These are phyloP conservation scores for Melanotaenia pygmaea DNA, from an alignment of 2,797 vertebrate species.

Conservation along the genomic window DNA sequence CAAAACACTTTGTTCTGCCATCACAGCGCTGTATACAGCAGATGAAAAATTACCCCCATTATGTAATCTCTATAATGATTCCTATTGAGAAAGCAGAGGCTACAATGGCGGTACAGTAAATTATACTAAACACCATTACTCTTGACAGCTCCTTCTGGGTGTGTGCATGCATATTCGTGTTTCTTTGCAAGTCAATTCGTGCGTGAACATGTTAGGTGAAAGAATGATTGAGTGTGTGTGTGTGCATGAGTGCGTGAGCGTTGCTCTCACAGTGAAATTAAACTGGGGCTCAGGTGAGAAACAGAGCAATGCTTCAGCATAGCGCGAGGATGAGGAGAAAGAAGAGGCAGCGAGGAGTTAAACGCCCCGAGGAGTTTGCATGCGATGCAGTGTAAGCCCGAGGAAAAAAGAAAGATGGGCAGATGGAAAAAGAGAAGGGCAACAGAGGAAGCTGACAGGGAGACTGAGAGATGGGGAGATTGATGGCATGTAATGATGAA, in stretches of 20 bases:
- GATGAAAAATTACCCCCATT: conserved; percentile 75
- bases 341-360: conserved; percentile 34
- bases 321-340: conserved; percentile 24
- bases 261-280: conserved; percentile 64
- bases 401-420: conserved; percentile 13
- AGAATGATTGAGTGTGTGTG: conserved; percentile 44
- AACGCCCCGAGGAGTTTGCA: conserved; percentile 58
- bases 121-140: conserved; percentile 76
- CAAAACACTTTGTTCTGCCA: conserved; percentile 56
- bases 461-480: conserved; percentile 73
- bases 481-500: conserved; percentile 80
- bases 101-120: conserved; percentile 68
- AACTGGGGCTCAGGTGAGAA: conserved; percentile 79
- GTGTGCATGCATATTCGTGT: conserved; percentile 15
- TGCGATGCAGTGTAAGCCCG: conserved; percentile 32
- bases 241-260: conserved; percentile 38
- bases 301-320: conserved; percentile 50
- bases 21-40: conserved; percentile 34
- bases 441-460: conserved; percentile 67
- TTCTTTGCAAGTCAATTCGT: conserved; percentile 12
- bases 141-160: conserved; percentile 65
- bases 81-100: conserved; percentile 70
- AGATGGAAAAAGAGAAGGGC: conserved; percentile 34
- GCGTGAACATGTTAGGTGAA: conserved; percentile 20
- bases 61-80: conserved; percentile 76